A percentile compares a stretch with the other conserved stretches of the same genome.
Evolutionary conservation across 2,113 vertebrate genomes (phyloP).

Genomic region (Melospiza melodia): DNA sequence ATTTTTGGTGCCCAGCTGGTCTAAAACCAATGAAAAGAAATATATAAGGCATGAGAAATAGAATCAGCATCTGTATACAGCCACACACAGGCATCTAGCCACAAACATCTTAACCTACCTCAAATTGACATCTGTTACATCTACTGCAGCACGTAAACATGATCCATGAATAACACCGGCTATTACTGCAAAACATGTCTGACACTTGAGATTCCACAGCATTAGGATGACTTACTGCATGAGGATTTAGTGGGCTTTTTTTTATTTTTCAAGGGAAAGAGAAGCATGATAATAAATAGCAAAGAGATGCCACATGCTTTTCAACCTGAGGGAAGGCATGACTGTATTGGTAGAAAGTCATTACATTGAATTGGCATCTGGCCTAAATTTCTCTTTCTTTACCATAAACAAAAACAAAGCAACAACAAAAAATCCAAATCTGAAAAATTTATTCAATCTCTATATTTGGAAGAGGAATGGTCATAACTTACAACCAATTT

Average conservation of each 20-base stretch:
- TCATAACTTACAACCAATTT: neutral
- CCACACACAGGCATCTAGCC: neutral
- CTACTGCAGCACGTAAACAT: neutral
- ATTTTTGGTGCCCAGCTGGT: neutral
- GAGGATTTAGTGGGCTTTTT: neutral
- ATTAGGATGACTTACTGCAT: neutral
- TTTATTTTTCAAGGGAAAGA: neutral
- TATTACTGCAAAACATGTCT: slow-evolving; percentile 11
- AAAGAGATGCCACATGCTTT: neutral
- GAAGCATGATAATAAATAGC: neutral
- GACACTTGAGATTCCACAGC: slow-evolving; percentile 9
- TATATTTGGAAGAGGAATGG: neutral
- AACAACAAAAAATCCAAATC: neutral
- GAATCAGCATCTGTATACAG: neutral
- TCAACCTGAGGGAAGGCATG: neutral
- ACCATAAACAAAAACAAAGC: neutral
- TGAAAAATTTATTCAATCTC: neutral
- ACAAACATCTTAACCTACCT: neutral
- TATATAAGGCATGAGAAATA: neutral
- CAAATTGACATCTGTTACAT: neutral
- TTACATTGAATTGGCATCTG: neutral
- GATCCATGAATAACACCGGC: neutral
- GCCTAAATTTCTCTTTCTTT: neutral
- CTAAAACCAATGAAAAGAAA: neutral
- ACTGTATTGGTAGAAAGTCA: neutral